Evolutionary conservation across 2,888 invertebrate genomes (phyloP).

Genomic region (Odontocolon sp.): DNA sequence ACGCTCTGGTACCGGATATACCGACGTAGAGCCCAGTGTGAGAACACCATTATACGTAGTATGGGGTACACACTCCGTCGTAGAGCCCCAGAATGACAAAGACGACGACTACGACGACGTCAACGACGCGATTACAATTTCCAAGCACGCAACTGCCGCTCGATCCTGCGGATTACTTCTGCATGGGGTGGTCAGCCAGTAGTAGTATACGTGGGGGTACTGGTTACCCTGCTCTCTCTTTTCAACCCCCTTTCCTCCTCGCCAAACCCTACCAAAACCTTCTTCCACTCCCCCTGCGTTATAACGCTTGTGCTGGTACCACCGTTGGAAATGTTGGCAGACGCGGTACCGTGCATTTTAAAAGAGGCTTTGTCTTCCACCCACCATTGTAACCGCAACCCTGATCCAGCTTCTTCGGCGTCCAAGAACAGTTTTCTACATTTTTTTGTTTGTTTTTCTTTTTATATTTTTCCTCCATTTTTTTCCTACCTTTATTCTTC

Average conservation of each 20-base stretch:
- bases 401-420: conserved; percentile 35
- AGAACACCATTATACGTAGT: conserved; percentile 46
- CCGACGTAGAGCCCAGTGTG: conserved; percentile 24
- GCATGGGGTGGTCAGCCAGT: conserved; percentile 68
- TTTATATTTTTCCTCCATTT: neutral
- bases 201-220: conserved; percentile 61
- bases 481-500: neutral
- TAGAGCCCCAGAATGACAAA: conserved; percentile 38
- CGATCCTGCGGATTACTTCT: conserved; percentile 68
- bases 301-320: conserved; percentile 33
- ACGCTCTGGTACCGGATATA: conserved; percentile 45
- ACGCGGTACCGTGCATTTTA: conserved; percentile 52
- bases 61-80: conserved; percentile 6
- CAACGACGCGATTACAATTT: conserved; percentile 67
- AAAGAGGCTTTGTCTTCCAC: conserved; percentile 49
- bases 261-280: conserved; percentile 36
- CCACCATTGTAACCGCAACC: conserved; percentile 18
- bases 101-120: conserved; percentile 13
- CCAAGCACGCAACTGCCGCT: conserved; percentile 69
- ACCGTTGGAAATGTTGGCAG: conserved; percentile 34
- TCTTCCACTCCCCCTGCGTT: conserved; percentile 48
- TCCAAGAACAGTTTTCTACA: neutral
- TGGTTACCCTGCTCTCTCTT: conserved; percentile 23
- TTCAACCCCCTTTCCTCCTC: conserved; percentile 19
- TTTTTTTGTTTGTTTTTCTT: neutral